Evolutionary conservation across 2,888 invertebrate genomes (phyloP), one percentile per base, ranked within the genome.

Genomic region (Rhaphigaster nebulosa): DNA sequence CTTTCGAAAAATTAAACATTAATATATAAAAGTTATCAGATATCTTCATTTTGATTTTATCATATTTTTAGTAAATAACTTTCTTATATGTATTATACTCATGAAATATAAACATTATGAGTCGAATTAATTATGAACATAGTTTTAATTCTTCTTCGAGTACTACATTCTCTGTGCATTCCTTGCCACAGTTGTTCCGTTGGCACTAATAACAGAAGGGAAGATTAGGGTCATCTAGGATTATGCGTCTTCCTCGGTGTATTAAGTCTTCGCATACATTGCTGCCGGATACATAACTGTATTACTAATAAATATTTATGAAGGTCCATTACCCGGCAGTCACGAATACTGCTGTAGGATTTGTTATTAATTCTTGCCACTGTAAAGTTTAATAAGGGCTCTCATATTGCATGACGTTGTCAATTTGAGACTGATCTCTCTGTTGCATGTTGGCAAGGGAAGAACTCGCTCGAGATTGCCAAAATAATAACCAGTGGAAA

Each of bases 231-330:
- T 80, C 80, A 80, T 41, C 20, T 41, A 20, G 80, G 34, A 80
- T 38, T 80, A 34, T 80, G 38, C 41, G 38, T 26, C 80, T 41
- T 34, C 80, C 80, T 23, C 38, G 38, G 34, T 23, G 80, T 38
- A 84, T 84, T 41, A 38, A 84, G 41, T 13, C 45, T 12, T 41
- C 26, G 80, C 41, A 84, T 84, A 84, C 45, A 45, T 45, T 13
- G 8, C 3, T 1, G 3, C 41, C 80, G 80, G 45, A 38, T 84
- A 84, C 38, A 45, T 45, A 84, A 45, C 38, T 45, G 80, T 84
- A 84, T 84, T 45, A 12, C 45, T 84, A 84, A 84, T 84, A 84
- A 84, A 84, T 84, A 84, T 84, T 84, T 84, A 84, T 84, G 80
- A 84, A 45, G 80, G 26, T 29, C 26, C 41, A 45, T 45, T 84